phyloP scores from a whole-genome alignment of 1,140 invertebrate species.

The Drosophila virilis region DNA sequence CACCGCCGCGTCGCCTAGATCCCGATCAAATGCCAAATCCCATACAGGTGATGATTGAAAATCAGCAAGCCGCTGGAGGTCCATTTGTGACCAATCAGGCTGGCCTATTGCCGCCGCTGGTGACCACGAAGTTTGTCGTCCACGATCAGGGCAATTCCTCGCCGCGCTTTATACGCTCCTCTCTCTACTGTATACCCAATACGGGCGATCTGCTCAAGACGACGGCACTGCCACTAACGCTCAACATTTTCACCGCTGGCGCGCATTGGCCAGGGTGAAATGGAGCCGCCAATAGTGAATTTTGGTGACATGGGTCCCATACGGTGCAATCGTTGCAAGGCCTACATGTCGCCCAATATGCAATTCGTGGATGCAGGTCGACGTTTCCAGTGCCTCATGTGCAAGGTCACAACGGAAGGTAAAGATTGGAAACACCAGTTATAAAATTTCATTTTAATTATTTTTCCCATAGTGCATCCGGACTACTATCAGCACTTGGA shows the following conservation, averaged over 20 bases:
- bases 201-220: constrained; percentile 98
- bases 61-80: constrained; percentile 89
- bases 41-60: constrained; percentile 98
- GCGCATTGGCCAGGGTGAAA: constrained; percentile 89
- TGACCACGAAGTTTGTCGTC: constrained; percentile 96
- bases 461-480: constrained; percentile 89
- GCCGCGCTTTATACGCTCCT: constrained; percentile 89
- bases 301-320: constrained; percentile 97
- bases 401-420: constrained; percentile 97
- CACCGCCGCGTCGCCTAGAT: constrained; percentile 90
- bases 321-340: constrained; percentile 98
- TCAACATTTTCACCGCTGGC: constrained; percentile 96
- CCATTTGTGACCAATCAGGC: constrained; percentile 93
- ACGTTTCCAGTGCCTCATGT: constrained; percentile 98
- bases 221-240: constrained; percentile 95
- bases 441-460: neutral
- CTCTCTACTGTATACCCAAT: constrained; percentile 97
- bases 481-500: constrained; percentile 99
- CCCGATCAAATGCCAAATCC: constrained; percentile 99
- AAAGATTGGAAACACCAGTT: constrained; percentile 30
- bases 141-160: constrained; percentile 97
- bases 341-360: constrained; percentile 99
- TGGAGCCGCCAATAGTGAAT: constrained; percentile 93
- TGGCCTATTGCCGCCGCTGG: constrained; percentile 95
- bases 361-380: constrained; percentile 99